phyloP scores from a whole-genome alignment of 2,888 invertebrate species.

The Xanthostigma xanthostigma region DNA sequence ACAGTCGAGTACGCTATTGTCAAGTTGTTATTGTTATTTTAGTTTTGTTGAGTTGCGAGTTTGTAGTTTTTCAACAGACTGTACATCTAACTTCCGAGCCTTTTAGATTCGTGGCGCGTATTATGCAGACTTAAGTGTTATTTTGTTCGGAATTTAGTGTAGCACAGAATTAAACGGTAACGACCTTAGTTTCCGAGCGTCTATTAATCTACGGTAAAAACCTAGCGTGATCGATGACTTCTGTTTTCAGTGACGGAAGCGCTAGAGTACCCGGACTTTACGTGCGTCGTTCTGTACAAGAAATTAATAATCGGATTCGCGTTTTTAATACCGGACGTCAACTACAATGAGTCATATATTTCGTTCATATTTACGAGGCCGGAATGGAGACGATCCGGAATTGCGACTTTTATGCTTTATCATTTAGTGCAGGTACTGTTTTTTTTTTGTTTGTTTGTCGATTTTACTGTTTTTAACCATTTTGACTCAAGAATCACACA shows the following conservation, averaged over 20 bases:
- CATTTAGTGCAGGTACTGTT: constrained; percentile 64
- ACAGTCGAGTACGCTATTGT: too few relatives aligned
- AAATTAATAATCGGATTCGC: constrained; percentile 80
- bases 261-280: constrained; percentile 84
- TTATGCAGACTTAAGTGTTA: too few relatives aligned
- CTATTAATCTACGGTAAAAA: neutral
- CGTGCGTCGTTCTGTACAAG: constrained; percentile 71
- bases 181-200: too few relatives aligned
- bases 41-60: too few relatives aligned
- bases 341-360: constrained; percentile 72
- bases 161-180: too few relatives aligned
- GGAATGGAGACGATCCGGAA: constrained; percentile 69
- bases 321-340: constrained; percentile 72
- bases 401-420: constrained; percentile 82
- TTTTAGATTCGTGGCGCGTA: too few relatives aligned
- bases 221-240: neutral
- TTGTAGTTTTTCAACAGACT: too few relatives aligned
- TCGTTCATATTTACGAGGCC: constrained; percentile 81
- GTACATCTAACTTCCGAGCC: too few relatives aligned
- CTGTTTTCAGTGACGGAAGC: constrained; percentile 63
- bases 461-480: neutral
- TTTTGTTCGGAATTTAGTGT: too few relatives aligned
- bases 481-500: too few relatives aligned
- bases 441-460: constrained; percentile 1
- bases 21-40: too few relatives aligned